Evolutionary conservation across 2,888 invertebrate species (phyloP).

Genomic region (Amiota mariae): DNA sequence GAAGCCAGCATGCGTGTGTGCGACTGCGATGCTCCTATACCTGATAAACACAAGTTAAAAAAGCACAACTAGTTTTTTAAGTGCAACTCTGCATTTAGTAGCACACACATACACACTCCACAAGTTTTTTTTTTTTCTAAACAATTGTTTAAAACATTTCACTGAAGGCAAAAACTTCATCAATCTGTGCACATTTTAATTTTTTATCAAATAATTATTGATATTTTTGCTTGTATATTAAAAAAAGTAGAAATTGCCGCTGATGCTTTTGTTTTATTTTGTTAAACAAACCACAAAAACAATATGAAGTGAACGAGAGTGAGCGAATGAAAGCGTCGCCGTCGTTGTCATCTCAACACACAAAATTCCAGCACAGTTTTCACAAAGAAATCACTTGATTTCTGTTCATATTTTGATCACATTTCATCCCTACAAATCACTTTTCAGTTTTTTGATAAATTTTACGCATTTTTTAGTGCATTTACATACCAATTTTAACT

Average conservation of each 20-base stretch:
- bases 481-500: conserved; percentile 92
- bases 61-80: conserved; percentile 10
- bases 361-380: conserved; percentile 63
- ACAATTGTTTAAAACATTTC: conserved; percentile 3
- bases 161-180: too few species aligned
- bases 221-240: not conserved
- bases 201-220: not conserved
- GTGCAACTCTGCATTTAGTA: conserved; percentile 2
- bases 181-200: not conserved
- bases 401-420: conserved; percentile 21
- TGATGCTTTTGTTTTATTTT: conserved; percentile 37
- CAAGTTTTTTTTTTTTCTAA: too few species aligned
- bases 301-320: too few species aligned
- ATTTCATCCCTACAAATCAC: not conserved
- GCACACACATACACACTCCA: not conserved
- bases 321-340: too few species aligned
- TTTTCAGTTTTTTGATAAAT: conserved; percentile 45
- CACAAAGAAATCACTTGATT: conserved; percentile 41
- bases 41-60: not conserved
- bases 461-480: conserved; percentile 2
- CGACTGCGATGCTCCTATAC: not conserved
- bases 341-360: not conserved
- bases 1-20: conserved; percentile 10
- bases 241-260: conserved; percentile 12
- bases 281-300: conserved; percentile 41